These are phyloP conservation scores for Prunella himalayana DNA, from an alignment of 2,113 vertebrate species.

Conservation along the genomic window DNA sequence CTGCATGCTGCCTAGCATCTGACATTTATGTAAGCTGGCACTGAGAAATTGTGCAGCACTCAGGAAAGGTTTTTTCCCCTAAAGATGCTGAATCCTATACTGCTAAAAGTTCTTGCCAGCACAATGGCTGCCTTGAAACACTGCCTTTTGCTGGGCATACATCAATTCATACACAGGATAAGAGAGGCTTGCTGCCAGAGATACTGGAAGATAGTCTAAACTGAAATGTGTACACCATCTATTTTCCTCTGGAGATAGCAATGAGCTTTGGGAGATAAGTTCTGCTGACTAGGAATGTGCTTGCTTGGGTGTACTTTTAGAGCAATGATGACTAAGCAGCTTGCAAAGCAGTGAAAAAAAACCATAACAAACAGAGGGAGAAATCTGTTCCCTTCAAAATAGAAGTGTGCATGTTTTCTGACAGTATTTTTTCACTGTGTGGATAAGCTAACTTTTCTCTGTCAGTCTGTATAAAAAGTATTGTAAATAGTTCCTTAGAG, in stretches of 20 bases:
- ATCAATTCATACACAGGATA: neutral
- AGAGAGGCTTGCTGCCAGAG: neutral
- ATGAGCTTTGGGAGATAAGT: neutral
- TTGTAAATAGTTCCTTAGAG: neutral
- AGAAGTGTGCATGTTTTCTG: neutral
- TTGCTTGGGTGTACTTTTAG: neutral
- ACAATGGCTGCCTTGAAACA: neutral
- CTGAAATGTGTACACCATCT: neutral
- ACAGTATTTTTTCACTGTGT: neutral
- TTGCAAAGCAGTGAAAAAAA: neutral
- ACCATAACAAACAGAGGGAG: neutral
- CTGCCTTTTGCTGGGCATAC: slow-evolving; percentile 1
- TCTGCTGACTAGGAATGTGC: slow-evolving; percentile 3
- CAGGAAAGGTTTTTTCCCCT: neutral
- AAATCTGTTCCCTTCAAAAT: neutral
- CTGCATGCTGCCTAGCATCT: neutral
- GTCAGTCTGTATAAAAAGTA: neutral
- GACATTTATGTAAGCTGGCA: neutral
- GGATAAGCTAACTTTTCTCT: neutral
- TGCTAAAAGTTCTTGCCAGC: slow-evolving; percentile 1
- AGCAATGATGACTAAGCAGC: neutral
- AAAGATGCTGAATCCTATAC: neutral
- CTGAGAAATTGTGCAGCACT: neutral
- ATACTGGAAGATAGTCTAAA: neutral
- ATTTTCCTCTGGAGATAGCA: slow-evolving; percentile 5